phyloP scores from a whole-genome alignment of 1,140 invertebrate species.

The honey bee (Apis mellifera) region Amel_HAv3.1 CM009933.2:6465001-6465500 shows the following conservation, averaged over 20 bases:
- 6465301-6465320: not conserved
- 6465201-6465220: not conserved
- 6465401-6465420: not conserved
- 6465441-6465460: not conserved
- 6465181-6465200: conserved; percentile 6
- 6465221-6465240: no score
- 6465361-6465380: not conserved
- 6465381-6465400: conserved; percentile 16
- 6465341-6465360: not conserved
- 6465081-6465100: conserved; percentile 21
- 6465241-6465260: no score
- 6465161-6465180: conserved; percentile 35
- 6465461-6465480: not conserved
- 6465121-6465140: conserved; percentile 49
- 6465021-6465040: conserved; percentile 55
- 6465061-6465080: not conserved
- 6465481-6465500: no score
- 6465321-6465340: not conserved
- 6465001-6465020: conserved; percentile 8
- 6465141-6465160: conserved; percentile 49
- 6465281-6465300: not conserved
- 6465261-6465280: not conserved
- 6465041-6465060: conserved; percentile 51
- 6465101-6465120: conserved; percentile 50
- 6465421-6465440: not conserved